phyloP scores from a whole-genome alignment of 2,113 vertebrate species.

The Toxotes chatareus region DNA sequence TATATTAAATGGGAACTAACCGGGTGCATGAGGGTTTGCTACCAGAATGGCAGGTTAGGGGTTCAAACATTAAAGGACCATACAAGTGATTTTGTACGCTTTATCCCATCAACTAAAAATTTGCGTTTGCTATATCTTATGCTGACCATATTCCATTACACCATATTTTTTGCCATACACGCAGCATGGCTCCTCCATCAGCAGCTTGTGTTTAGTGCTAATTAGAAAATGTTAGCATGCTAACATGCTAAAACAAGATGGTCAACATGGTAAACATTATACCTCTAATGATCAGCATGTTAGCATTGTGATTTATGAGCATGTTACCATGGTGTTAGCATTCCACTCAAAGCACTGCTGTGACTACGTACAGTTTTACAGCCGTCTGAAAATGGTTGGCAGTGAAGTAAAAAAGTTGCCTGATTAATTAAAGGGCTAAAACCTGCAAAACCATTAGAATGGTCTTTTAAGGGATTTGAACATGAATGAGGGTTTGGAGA shows the following conservation, averaged over 20 bases:
- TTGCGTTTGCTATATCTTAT: neutral
- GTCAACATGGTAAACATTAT: neutral
- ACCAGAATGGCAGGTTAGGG: neutral
- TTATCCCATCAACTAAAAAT: constrained; percentile 9
- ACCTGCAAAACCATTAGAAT: constrained; percentile 22
- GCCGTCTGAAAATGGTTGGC: neutral
- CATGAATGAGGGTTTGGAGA: neutral
- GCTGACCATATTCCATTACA: neutral
- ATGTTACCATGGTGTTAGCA: neutral
- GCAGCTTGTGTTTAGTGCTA: too few relatives aligned
- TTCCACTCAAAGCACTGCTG: neutral
- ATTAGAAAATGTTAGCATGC: too few relatives aligned
- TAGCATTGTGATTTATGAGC: neutral
- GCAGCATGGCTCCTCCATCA: neutral
- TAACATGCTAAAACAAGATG: too few relatives aligned
- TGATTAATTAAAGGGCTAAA: constrained; percentile 29
- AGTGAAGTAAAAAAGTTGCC: neutral
- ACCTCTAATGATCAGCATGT: neutral
- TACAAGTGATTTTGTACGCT: constrained; percentile 9
- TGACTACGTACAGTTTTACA: neutral
- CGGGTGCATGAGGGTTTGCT: neutral
- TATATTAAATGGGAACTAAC: neutral
- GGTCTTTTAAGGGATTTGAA: constrained; percentile 4
- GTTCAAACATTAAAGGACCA: constrained; percentile 8
- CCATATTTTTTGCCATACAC: neutral